Evolutionary conservation across 1,140 invertebrate species (phyloP).

Genomic region (Heliconius congener): DNA sequence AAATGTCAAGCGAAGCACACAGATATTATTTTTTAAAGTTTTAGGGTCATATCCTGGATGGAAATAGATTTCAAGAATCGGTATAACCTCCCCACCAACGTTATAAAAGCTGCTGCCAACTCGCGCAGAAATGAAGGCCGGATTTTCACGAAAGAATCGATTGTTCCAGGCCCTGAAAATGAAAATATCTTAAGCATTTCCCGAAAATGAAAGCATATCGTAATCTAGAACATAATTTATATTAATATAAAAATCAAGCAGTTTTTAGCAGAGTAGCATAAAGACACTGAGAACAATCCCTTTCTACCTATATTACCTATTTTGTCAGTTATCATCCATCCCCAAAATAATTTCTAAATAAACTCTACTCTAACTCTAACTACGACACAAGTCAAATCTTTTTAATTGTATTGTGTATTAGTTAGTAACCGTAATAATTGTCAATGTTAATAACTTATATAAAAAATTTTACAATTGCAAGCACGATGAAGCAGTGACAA

Average conservation of each 20-base stretch:
- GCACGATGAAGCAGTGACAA: constrained; percentile 62
- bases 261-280: too few relatives aligned
- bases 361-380: too few relatives aligned
- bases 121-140: constrained; percentile 59
- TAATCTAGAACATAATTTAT: too few relatives aligned
- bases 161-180: constrained; percentile 66
- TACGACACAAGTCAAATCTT: too few relatives aligned
- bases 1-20: constrained; percentile 50
- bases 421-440: too few relatives aligned
- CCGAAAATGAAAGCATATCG: background rate
- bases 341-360: too few relatives aligned
- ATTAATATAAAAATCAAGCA: too few relatives aligned
- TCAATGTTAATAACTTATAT: background rate
- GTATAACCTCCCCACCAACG: constrained; percentile 57
- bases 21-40: constrained; percentile 57
- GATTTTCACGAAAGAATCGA: constrained; percentile 68
- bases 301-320: too few relatives aligned
- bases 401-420: too few relatives aligned
- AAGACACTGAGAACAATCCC: too few relatives aligned
- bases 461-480: constrained; percentile 53
- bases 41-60: constrained; percentile 60
- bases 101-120: constrained; percentile 60
- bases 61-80: constrained; percentile 61
- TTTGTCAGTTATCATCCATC: too few relatives aligned
- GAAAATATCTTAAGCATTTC: background rate